Evolutionary conservation across 1,140 invertebrate genomes (phyloP), one percentile per base, ranked within the genome.

Genomic region (Lepidurus packardi): DNA sequence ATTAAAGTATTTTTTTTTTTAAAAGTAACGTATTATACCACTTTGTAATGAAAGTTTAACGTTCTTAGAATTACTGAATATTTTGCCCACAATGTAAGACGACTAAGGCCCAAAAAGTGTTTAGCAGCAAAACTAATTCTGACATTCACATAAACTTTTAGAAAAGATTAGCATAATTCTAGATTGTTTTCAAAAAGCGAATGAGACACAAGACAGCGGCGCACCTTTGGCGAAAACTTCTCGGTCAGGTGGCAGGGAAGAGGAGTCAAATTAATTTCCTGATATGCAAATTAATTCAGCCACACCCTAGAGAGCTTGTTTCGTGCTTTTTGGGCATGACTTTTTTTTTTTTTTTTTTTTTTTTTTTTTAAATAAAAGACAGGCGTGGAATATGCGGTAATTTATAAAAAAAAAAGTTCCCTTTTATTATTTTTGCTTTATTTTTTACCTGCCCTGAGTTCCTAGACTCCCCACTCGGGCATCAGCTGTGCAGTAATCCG

Each of bases 391-490:
- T 65, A 65, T 7, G 21, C 13, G n/a, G 16, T 21, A 65, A 65
- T n/a, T n/a, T n/a, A n/a, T 1, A 0, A 4, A 7, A 65, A 65
- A 65, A 65, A 7, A 65, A 65, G 13, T 43, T 77, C 34, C 34
- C 16, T 16, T 47, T 34, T 43, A n/a, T 77, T 79, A 44, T 78
- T 5, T 78, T 79, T 34, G 34, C 5, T n/a, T 41, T 34, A 45
- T 76, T 7, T 21, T 43, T 75, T 83, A 90, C 89, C 90, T 88
- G 78, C 88, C 89, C 77, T 84, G 82, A 0, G 90, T 91, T 16
- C 91, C 91, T 4, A 89, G 83, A 45, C 90, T 91, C 1, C 90
- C 91, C 5, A 84, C 84, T 77, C 87, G 87, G 5, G 82, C 79
- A 80, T 88, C 86, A 10, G 83, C 81, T 41, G 83, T 84, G 81